phyloP scores from a whole-genome alignment of 2,797 vertebrate genomes.

The Ctenopoma multispine region DNA sequence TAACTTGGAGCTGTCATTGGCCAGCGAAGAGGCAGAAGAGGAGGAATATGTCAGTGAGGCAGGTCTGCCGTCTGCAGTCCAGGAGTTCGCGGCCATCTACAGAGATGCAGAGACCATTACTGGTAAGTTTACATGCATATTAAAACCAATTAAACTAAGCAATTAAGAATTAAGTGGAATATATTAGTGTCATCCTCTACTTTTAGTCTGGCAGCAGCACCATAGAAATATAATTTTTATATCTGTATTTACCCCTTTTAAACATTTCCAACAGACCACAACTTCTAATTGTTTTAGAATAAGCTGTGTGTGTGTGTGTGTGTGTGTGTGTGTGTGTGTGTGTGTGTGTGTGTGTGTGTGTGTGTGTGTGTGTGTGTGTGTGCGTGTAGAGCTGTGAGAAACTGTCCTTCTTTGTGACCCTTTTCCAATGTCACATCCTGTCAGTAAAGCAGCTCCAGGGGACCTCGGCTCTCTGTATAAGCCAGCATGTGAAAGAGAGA shows the following conservation, averaged over 20 bases:
- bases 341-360: too few species aligned
- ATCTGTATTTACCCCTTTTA: conserved; percentile 2
- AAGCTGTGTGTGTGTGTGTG: neutral
- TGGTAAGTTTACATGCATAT: conserved; percentile 81
- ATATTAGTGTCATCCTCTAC: conserved; percentile 11
- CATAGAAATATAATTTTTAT: neutral
- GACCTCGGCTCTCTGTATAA: conserved; percentile 44
- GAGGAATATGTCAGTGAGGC: conserved; percentile 91
- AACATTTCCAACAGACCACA: neutral
- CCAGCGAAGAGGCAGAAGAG: conserved; percentile 83
- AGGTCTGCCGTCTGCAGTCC: conserved; percentile 78
- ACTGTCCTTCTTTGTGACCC: conserved; percentile 61
- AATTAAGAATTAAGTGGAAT: conserved; percentile 20
- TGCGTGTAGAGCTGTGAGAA: conserved; percentile 64
- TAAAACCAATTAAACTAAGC: conserved; percentile 12
- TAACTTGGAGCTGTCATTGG: conserved; percentile 76
- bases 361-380: neutral
- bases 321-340: conserved; percentile 26
- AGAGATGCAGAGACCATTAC: conserved; percentile 99
- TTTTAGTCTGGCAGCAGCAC: neutral
- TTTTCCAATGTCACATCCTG: conserved; percentile 75
- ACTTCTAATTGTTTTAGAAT: conserved; percentile 5
- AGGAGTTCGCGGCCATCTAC: conserved; percentile 81
- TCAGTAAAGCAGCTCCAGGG: conserved; percentile 59
- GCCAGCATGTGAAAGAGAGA: conserved; percentile 46